phyloP scores from a whole-genome alignment of 2,113 vertebrate species.

The Alces alces region DNA sequence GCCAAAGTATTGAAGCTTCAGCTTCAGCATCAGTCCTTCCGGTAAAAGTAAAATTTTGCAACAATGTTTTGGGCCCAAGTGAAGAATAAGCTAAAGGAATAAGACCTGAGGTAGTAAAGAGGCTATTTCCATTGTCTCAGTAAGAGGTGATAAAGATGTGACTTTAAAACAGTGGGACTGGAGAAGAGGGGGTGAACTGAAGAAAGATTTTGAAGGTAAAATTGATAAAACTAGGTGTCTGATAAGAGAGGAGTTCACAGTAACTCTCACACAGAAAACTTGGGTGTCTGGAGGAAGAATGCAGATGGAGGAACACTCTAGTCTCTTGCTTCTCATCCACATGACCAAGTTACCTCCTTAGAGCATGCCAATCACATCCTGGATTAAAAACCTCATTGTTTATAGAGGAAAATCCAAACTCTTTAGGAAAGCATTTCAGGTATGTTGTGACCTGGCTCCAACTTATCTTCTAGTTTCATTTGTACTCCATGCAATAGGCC shows the following conservation, averaged over 20 bases:
- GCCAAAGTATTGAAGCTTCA: background rate
- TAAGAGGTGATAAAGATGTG: background rate
- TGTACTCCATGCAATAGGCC: background rate
- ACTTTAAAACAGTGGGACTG: background rate
- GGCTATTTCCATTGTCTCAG: background rate
- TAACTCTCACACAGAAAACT: background rate
- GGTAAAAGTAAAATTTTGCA: background rate
- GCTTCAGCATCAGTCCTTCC: background rate
- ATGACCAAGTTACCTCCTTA: background rate
- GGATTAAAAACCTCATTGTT: background rate
- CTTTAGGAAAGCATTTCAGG: background rate
- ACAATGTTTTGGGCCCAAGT: background rate
- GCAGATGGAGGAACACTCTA: background rate
- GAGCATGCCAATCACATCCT: background rate
- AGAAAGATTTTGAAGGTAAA: background rate
- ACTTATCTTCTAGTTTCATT: background rate
- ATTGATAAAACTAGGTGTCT: background rate
- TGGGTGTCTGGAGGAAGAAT: background rate
- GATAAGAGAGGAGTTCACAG: background rate
- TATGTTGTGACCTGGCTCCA: background rate
- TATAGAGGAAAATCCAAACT: background rate
- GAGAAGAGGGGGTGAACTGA: background rate
- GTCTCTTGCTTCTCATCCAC: background rate
- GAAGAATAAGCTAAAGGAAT: background rate
- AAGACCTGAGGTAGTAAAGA: background rate